Conservation (phyloP, 2,797 vertebrate species). For the Pseudopleuronectes americanus region DNA sequence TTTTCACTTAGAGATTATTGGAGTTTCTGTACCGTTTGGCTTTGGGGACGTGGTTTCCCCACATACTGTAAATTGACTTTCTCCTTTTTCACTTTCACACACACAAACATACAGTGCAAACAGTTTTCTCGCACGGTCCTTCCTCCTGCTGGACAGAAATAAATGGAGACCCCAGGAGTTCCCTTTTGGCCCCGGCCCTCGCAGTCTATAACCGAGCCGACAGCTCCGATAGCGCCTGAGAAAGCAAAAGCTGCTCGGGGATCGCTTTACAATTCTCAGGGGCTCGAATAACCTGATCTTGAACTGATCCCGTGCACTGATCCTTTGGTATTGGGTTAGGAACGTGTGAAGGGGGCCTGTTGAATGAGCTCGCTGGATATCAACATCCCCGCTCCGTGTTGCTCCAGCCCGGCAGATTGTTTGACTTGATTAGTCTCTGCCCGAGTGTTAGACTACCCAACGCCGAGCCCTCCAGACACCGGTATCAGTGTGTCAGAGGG, state of each 20-base stretch:
- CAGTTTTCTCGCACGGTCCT: slow-evolving; percentile 44
- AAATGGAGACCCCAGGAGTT: slow-evolving; percentile 73
- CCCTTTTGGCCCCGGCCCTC: slow-evolving; percentile 67
- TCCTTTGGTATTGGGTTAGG: slow-evolving; percentile 80
- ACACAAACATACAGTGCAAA: slow-evolving; percentile 55
- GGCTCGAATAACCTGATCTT: slow-evolving; percentile 83
- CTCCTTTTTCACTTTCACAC: slow-evolving; percentile 59
- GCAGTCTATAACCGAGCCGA: slow-evolving; percentile 66
- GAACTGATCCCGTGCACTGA: slow-evolving; percentile 79
- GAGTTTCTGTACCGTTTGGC: slow-evolving; percentile 67
- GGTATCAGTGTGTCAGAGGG: slow-evolving; percentile 77
- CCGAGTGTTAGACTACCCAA: slow-evolving; percentile 72
- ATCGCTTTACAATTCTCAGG: slow-evolving; percentile 85
- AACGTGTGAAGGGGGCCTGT: slow-evolving; percentile 82
- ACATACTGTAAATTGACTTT: slow-evolving; percentile 70
- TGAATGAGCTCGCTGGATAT: slow-evolving; percentile 79
- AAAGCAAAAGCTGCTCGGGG: slow-evolving; percentile 79
- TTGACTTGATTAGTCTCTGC: slow-evolving; percentile 81
- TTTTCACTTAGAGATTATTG: slow-evolving; percentile 65
- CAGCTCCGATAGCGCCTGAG: slow-evolving; percentile 78
- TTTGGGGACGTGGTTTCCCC: slow-evolving; percentile 63
- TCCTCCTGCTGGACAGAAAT: slow-evolving; percentile 56
- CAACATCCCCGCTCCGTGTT: slow-evolving; percentile 80
- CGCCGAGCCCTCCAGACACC: slow-evolving; percentile 74
- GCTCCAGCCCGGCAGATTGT: slow-evolving; percentile 75